phyloP scores from a whole-genome alignment of 2,888 invertebrate genomes.

The Subacronicta megacephala region DNA sequence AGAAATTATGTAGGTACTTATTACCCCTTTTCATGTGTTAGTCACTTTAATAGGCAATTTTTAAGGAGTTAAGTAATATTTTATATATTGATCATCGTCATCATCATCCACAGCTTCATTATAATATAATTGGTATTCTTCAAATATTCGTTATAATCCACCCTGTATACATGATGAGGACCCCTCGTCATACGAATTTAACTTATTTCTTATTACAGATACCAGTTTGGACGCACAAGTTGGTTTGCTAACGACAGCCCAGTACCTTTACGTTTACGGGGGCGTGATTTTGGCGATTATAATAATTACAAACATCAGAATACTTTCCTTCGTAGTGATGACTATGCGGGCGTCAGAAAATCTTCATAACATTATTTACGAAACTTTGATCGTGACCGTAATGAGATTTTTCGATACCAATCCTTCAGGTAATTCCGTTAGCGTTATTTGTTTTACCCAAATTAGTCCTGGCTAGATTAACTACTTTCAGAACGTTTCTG shows the following conservation, averaged over 20 bases:
- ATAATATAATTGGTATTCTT: no score
- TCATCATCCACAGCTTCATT: no score
- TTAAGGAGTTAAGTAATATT: no score
- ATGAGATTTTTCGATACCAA: conserved; percentile 95
- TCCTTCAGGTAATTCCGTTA: conserved; percentile 91
- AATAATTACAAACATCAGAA: conserved; percentile 85
- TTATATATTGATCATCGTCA: no score
- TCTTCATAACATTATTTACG: conserved; percentile 94
- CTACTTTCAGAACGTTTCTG: no score
- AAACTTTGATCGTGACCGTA: conserved; percentile 91
- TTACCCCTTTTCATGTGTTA: no score
- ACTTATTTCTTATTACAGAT: conserved; percentile 66
- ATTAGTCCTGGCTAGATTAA: background rate
- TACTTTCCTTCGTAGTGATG: conserved; percentile 89
- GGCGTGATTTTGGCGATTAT: conserved; percentile 77
- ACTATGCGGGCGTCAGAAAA: conserved; percentile 91
- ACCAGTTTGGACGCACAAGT: conserved; percentile 69
- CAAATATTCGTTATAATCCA: no score
- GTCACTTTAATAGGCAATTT: no score
- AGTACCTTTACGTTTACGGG: conserved; percentile 78
- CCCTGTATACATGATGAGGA: no score
- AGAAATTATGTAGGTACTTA: no score
- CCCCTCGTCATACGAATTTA: no score
- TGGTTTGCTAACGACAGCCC: conserved; percentile 73
- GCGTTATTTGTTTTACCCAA: background rate